phyloP scores from a whole-genome alignment of 2,113 vertebrate species.

The Ascaphus truei region DNA sequence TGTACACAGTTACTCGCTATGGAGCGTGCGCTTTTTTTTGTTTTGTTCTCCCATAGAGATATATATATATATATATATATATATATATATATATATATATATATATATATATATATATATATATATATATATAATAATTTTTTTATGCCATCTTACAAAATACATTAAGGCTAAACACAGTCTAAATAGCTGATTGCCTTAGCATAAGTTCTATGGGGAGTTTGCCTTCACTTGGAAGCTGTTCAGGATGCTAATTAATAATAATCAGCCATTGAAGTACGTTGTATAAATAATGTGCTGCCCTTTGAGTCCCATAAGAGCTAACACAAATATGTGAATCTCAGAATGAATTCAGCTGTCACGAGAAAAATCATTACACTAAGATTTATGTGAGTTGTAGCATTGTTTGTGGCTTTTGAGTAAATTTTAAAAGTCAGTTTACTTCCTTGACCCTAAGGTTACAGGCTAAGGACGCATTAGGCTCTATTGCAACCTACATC shows the following conservation, averaged over 20 bases:
- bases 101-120: too few relatives aligned
- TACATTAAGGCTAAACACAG: not conserved
- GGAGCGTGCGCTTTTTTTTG: too few relatives aligned
- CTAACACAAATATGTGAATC: slow-evolving; percentile 68
- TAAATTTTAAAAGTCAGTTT: slow-evolving; percentile 58
- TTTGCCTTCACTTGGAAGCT: slow-evolving; percentile 45
- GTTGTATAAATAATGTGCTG: slow-evolving; percentile 66
- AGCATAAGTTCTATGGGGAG: slow-evolving; percentile 38
- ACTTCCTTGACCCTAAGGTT: slow-evolving; percentile 59
- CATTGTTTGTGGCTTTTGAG: slow-evolving; percentile 54
- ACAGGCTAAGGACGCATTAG: slow-evolving; percentile 48
- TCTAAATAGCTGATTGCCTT: slow-evolving; percentile 50
- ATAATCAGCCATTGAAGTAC: slow-evolving; percentile 63
- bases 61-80: too few relatives aligned
- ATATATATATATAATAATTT: too few relatives aligned
- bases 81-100: too few relatives aligned
- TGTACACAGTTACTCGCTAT: too few relatives aligned
- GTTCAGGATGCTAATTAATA: slow-evolving; percentile 74
- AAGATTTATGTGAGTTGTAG: slow-evolving; percentile 34
- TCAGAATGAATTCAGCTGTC: slow-evolving; percentile 70
- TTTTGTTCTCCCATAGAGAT: too few relatives aligned
- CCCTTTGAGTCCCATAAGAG: slow-evolving; percentile 66
- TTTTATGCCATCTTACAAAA: not conserved
- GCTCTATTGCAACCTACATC: slow-evolving; percentile 60
- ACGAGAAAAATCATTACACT: slow-evolving; percentile 47